Evolutionary conservation across 1,140 invertebrate genomes (phyloP).

Genomic region (Temnothorax curvispinosus): DNA sequence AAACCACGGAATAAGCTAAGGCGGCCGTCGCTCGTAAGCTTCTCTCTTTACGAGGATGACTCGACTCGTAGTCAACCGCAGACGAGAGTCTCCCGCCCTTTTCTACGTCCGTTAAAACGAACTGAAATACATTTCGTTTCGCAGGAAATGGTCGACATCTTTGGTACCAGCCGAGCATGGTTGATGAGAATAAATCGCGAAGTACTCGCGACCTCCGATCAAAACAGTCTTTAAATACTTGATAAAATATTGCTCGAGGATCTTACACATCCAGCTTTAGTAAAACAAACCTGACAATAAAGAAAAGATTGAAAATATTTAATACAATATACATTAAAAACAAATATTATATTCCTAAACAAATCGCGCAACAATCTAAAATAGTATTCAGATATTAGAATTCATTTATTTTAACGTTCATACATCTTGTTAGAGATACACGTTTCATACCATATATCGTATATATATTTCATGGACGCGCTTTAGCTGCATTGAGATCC

Average conservation of each 20-base stretch:
- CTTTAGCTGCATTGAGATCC: not conserved
- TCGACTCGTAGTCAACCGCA: slow-evolving; percentile 81
- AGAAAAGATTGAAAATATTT: too few species aligned
- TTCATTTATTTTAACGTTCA: slow-evolving; percentile 60
- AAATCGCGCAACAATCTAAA: not conserved
- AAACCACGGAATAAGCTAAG: slow-evolving; percentile 81
- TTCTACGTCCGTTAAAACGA: slow-evolving; percentile 69
- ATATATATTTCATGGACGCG: not conserved
- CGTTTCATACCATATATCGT: not conserved
- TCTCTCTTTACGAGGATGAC: slow-evolving; percentile 85
- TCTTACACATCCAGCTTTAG: too few species aligned
- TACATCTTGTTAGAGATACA: slow-evolving; percentile 51
- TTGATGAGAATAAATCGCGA: slow-evolving; percentile 49
- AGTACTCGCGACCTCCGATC: slow-evolving; percentile 18
- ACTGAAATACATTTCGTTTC: slow-evolving; percentile 68
- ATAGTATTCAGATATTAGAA: slow-evolving; percentile 33
- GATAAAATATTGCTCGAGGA: slow-evolving; percentile 4
- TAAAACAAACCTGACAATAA: too few species aligned
- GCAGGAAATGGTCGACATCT: slow-evolving; percentile 71
- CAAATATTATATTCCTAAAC: not conserved
- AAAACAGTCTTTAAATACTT: slow-evolving; percentile 12
- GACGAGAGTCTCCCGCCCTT: slow-evolving; percentile 78
- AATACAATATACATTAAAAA: too few species aligned
- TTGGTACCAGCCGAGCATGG: slow-evolving; percentile 51
- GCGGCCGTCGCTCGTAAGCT: slow-evolving; percentile 84